These are phyloP conservation scores for Platichthys flesus DNA, from an alignment of 2,113 vertebrate species.

Conservation along the genomic window DNA sequence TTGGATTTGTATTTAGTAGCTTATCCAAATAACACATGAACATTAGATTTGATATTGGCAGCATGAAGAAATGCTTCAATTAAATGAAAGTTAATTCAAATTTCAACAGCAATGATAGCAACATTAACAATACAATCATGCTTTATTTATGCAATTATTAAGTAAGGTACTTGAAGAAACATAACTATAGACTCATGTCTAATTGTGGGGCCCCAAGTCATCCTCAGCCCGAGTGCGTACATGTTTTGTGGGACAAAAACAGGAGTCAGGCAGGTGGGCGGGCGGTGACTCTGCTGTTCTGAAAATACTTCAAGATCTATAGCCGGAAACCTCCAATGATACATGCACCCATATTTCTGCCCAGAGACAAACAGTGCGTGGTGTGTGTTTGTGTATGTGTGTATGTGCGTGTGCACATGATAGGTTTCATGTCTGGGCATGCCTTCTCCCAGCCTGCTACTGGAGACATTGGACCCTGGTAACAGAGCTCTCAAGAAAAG, in stretches of 20 bases:
- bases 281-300: slow-evolving; percentile 41
- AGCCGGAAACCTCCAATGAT: slow-evolving; percentile 35
- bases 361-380: slow-evolving; percentile 60
- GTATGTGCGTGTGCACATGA: background rate
- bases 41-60: background rate
- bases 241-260: slow-evolving; percentile 16
- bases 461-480: slow-evolving; percentile 70
- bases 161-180: background rate
- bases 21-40: background rate
- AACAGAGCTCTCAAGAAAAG: slow-evolving; percentile 70
- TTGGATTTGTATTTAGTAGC: background rate
- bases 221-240: background rate
- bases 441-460: slow-evolving; percentile 61
- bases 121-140: too few species aligned
- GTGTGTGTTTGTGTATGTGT: slow-evolving; percentile 5
- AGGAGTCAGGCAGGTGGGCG: slow-evolving; percentile 39
- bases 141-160: background rate
- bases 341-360: slow-evolving; percentile 64
- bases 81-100: too few species aligned
- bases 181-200: background rate
- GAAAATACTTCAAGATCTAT: slow-evolving; percentile 53
- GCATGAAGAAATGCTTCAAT: background rate
- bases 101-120: too few species aligned
- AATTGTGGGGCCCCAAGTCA: background rate
- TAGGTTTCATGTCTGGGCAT: slow-evolving; percentile 74